Evolutionary conservation across 2,888 invertebrate species (phyloP), one percentile per base, ranked within the genome.

Genomic region (Mythimna lalbum): DNA sequence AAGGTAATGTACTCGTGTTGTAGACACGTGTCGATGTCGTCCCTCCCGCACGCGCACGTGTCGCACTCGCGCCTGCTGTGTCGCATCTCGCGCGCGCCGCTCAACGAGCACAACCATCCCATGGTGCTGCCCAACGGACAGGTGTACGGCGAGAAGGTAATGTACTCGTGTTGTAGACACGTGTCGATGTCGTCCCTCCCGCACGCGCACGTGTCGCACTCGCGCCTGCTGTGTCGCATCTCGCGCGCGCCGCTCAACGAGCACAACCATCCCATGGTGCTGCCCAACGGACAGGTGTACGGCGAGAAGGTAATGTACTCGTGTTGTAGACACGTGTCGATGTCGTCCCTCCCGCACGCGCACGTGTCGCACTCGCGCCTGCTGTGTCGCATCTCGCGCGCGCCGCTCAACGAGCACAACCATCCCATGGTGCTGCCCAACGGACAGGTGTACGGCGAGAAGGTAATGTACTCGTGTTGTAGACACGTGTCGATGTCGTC

Each of bases 41-140:
- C 27, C 27, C 52, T 33, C 4, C 33, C 33, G 33, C 98, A 98
- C 93, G 99, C 99, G 78, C 99, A 99, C 96, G 99, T 99, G 93
- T 98, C 99, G 65, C 99, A 99, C 94, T 99, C 99, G 80, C 97
- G 99, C 67, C 97, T 99, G 66, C 98, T 99, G 88, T 99, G 99
- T 93, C 97, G 97, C 90, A 97, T 99, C 86, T 98, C 98, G 75
- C 98, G 99, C 39, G 97, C 98, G 86, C 98, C 99, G 61, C 97
- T 99, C 88, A 99, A 99, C 95, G 99, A 99, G 92, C 98, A 99
- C 94, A 99, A 99, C 96, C 99, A 98, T 86, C 99, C 99, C 17
- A 98, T 99, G 98, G 99, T 99, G 97, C 97, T 99, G 94, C 99
- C 99, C 77, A 99, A 99, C 95, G 99, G 99, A 69, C 98, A 99